A percentile compares a stretch with the other conserved stretches of the same genome.
These are phyloP conservation scores for Tapirus indicus DNA, from an alignment of 2,797 vertebrate species.

Conservation along the genomic window DNA sequence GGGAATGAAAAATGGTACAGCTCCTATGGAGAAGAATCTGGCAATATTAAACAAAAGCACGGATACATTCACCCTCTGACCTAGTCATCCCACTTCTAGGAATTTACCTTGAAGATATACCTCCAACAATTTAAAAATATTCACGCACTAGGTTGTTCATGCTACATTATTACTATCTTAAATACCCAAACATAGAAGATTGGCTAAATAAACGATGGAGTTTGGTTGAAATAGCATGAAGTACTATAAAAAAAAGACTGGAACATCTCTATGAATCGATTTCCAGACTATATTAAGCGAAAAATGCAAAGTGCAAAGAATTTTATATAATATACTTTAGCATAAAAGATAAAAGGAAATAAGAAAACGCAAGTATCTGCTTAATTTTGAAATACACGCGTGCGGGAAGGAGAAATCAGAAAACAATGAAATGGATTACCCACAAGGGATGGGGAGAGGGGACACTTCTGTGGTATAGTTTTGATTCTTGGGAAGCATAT, in stretches of 20 bases:
- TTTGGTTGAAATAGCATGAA: background rate
- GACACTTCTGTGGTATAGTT: background rate
- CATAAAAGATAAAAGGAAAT: background rate
- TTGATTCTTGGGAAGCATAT: background rate
- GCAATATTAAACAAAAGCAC: background rate
- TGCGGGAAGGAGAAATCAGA: background rate
- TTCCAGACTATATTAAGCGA: background rate
- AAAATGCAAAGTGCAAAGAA: background rate
- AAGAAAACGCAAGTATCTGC: background rate
- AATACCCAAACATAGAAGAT: background rate
- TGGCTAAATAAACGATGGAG: background rate
- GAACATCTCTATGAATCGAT: background rate
- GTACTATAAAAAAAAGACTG: background rate
- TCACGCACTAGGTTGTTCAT: background rate
- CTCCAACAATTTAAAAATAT: background rate
- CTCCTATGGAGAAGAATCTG: background rate
- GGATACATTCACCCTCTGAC: background rate
- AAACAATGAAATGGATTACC: background rate
- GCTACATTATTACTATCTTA: background rate
- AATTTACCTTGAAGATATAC: background rate
- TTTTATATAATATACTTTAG: background rate
- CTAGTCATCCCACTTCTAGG: background rate
- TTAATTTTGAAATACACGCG: background rate
- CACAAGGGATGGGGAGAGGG: background rate
- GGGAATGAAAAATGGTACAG: background rate